Conservation (phyloP, 2,797 vertebrate species). For the Gallirallus australis region DNA sequence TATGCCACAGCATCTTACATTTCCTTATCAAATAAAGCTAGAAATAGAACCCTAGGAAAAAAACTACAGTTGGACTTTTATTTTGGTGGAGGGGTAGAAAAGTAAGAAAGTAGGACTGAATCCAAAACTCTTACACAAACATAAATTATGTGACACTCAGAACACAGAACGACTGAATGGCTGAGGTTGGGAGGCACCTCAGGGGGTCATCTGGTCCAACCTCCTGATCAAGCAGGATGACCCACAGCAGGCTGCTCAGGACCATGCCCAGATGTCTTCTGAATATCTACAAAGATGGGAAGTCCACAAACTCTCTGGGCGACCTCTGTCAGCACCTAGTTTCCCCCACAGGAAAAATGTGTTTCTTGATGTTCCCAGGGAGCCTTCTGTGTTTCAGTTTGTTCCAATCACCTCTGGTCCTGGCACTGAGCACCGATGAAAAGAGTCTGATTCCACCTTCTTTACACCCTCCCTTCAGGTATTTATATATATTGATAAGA, state of each 20-base stretch:
- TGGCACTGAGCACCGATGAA: not conserved
- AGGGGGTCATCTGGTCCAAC: not conserved
- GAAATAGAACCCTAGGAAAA: not conserved
- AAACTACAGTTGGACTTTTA: not conserved
- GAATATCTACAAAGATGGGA: not conserved
- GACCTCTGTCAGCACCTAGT: no score
- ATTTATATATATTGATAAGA: not conserved
- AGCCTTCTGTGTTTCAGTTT: not conserved
- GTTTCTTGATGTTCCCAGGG: not conserved
- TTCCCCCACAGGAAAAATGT: not conserved
- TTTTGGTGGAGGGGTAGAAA: not conserved
- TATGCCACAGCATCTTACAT: not conserved
- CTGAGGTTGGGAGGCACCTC: not conserved
- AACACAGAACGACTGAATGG: not conserved
- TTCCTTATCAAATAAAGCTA: not conserved
- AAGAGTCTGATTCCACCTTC: not conserved
- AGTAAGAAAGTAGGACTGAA: not conserved
- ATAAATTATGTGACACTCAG: not conserved
- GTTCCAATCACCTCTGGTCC: not conserved
- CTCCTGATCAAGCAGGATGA: not conserved
- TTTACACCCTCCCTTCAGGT: not conserved
- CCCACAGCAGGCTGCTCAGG: not conserved
- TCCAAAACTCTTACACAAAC: not conserved
- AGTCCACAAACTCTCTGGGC: no score
- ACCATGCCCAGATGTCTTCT: not conserved